Conservation (phyloP, 2,797 vertebrate genomes). For the Cyclura pinguis region DNA sequence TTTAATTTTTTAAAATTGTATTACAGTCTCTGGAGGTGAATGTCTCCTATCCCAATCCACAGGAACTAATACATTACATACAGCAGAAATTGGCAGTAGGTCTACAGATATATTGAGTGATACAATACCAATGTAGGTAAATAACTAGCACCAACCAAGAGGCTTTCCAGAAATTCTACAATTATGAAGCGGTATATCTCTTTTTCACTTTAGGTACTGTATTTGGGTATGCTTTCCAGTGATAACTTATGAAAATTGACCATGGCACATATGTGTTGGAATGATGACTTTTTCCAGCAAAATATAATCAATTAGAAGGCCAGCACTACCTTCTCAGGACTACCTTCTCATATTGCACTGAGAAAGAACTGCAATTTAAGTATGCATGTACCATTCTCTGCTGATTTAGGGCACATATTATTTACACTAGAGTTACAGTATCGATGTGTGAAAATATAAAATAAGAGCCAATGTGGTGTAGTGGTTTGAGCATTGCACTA, state of each 20-base stretch:
- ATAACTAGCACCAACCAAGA: not conserved
- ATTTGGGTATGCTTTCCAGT: not conserved
- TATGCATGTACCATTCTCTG: not conserved
- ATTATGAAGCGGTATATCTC: not conserved
- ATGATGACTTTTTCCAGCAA: not conserved
- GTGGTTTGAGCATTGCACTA: too few species aligned
- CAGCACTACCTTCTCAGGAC: not conserved
- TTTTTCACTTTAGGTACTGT: not conserved
- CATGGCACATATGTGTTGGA: not conserved
- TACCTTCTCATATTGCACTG: not conserved
- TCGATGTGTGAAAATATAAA: not conserved
- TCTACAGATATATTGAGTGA: not conserved
- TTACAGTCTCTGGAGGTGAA: not conserved
- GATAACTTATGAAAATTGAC: not conserved
- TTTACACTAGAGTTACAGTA: not conserved
- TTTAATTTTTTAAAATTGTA: not conserved
- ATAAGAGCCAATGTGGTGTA: not conserved
- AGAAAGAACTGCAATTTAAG: not conserved
- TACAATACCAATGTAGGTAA: not conserved
- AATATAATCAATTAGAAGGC: not conserved
- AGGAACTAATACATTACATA: not conserved
- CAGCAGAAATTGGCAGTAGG: fast-evolving
- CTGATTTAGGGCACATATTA: not conserved
- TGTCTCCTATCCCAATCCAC: not conserved
- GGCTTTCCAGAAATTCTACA: not conserved